Percentiles rank a stretch among this genome's conserved stretches.
These are phyloP conservation scores for Paedocypris micromegethes DNA, from an alignment of 2,797 vertebrate genomes.

Conservation along the genomic window DNA sequence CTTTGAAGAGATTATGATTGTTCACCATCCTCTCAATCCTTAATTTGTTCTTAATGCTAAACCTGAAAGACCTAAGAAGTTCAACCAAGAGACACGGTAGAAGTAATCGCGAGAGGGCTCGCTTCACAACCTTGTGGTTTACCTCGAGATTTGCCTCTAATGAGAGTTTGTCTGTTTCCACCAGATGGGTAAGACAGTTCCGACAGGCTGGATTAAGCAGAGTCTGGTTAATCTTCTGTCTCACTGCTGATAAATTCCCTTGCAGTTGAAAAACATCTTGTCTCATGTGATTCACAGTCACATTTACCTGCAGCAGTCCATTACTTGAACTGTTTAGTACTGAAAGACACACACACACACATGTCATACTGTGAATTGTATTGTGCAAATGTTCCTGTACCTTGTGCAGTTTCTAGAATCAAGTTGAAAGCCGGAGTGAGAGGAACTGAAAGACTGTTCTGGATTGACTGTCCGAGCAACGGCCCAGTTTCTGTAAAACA, in stretches of 20 bases:
- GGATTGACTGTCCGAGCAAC: too few species aligned
- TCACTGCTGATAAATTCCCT: slow-evolving; percentile 52
- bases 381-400: too few species aligned
- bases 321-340: slow-evolving; percentile 34
- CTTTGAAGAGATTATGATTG: not conserved
- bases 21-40: slow-evolving; percentile 1
- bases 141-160: slow-evolving; percentile 46
- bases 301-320: slow-evolving; percentile 50
- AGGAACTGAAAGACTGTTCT: too few species aligned
- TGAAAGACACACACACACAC: slow-evolving; percentile 35
- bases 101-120: not conserved
- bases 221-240: slow-evolving; percentile 52
- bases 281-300: slow-evolving; percentile 51
- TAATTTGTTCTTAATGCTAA: slow-evolving; percentile 5
- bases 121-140: slow-evolving; percentile 42
- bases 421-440: too few species aligned
- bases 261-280: slow-evolving; percentile 51
- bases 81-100: not conserved
- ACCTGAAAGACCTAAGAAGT: not conserved
- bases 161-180: slow-evolving; percentile 35
- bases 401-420: too few species aligned
- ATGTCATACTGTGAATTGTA: too few species aligned
- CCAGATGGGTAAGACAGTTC: rapidly evolving
- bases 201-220: slow-evolving; percentile 46
- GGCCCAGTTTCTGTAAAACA: too few species aligned